These are phyloP conservation scores for Halcyon badia DNA, from an alignment of 2,797 vertebrate species.

Conservation along the genomic window DNA sequence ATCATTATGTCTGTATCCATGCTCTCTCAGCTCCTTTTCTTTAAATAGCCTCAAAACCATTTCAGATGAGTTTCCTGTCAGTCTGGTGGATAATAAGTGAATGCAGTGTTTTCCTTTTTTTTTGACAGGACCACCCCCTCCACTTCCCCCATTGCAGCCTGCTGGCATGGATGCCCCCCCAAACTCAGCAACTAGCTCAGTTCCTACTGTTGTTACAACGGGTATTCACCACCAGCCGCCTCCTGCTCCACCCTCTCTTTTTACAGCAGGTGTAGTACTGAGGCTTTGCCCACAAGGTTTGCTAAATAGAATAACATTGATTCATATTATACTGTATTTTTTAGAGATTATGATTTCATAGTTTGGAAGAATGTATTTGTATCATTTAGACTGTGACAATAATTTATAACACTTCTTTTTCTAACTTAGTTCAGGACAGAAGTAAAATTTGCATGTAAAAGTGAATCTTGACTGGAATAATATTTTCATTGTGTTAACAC, in stretches of 20 bases:
- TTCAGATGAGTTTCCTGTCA: neutral
- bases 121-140: constrained; percentile 92
- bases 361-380: neutral
- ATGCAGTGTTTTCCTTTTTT: constrained; percentile 44
- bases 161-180: constrained; percentile 96
- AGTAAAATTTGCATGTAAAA: constrained; percentile 8
- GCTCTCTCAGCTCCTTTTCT: neutral
- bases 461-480: neutral
- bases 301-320: constrained; percentile 73
- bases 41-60: neutral
- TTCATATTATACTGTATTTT: constrained; percentile 39
- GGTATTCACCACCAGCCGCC: constrained; percentile 93
- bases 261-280: constrained; percentile 88
- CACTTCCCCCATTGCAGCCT: constrained; percentile 92
- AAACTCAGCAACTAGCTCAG: constrained; percentile 94
- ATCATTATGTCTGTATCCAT: neutral
- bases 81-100: neutral
- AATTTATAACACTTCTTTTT: neutral
- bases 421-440: neutral
- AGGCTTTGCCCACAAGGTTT: constrained; percentile 69
- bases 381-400: neutral
- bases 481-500: neutral
- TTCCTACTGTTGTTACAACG: constrained; percentile 95
- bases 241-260: constrained; percentile 88
- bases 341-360: neutral